These are phyloP conservation scores for Epinephelus lanceolatus DNA, from an alignment of 2,113 vertebrate species.

Conservation along the genomic window DNA sequence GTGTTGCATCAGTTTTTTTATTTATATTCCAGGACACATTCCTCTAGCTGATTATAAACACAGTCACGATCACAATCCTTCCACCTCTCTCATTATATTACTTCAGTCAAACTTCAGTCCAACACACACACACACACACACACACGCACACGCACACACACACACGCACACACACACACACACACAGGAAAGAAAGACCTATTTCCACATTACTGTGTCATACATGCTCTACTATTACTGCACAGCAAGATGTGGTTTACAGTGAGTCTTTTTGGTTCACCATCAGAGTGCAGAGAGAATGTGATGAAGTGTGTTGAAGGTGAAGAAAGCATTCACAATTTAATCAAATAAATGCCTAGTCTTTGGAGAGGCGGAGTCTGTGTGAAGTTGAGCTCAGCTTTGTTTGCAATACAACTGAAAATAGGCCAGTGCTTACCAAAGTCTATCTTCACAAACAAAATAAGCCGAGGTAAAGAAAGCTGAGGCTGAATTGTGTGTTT, in stretches of 20 bases:
- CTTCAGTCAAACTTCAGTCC: constrained; percentile 1
- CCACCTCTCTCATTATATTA: constrained; percentile 8
- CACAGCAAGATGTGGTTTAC: constrained; percentile 22
- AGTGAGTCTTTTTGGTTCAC: not conserved
- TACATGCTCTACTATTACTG: not conserved
- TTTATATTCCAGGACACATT: constrained; percentile 49
- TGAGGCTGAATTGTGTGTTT: not conserved
- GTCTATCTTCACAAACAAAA: constrained; percentile 17
- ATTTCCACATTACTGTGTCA: not conserved
- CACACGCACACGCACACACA: not conserved
- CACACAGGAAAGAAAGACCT: not conserved
- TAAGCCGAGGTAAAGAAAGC: constrained; percentile 14
- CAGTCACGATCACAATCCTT: constrained; percentile 26
- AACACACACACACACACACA: not conserved
- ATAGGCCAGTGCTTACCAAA: constrained; percentile 37
- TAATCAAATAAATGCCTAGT: not conserved
- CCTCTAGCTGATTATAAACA: constrained; percentile 44
- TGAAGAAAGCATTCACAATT: not conserved
- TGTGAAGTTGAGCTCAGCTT: not conserved
- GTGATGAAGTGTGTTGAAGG: constrained; percentile 36
- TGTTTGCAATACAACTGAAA: constrained; percentile 21
- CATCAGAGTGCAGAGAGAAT: not conserved
- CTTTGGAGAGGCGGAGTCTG: not conserved
- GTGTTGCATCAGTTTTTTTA: constrained; percentile 7
- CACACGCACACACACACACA: not conserved